Evolutionary conservation across 2,113 vertebrate genomes (phyloP), one percentile per base, ranked within the genome.

Genomic region (Elephantulus edwardii): DNA sequence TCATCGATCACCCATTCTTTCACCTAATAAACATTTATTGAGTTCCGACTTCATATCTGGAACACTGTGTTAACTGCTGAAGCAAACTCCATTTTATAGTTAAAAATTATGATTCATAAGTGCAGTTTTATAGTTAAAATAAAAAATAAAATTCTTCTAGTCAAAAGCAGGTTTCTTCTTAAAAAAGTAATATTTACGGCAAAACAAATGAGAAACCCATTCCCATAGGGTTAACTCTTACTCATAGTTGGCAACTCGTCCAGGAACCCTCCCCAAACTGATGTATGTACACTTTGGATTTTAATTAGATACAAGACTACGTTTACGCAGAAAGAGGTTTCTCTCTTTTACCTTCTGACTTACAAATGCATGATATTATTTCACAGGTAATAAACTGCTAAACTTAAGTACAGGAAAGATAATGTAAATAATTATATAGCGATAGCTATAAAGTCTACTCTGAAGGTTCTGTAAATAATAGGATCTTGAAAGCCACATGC

Each of bases 251-350:
- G 38, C 48, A 89, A 46, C 28, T 52, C 74, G 62, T 13, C 28
- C 58, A 80, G n/a, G 22, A 35, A 8, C 38, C 3, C 33, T 92
- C 76, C 77, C 42, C 68, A 79, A 93, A 86, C 28, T 35, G n/a
- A 35, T 19, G 46, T 17, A 6, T 38, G 3, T 46, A 44, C 24
- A 5, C 68, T 79, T 52, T 83, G 8, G 38, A 86, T 91, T 92
- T 93, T 91, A 95, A 83, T 72, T 76, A 93, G 33, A 8, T 48
- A 54, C 28, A 90, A 88, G 52, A n/a, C n/a, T n/a, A n/a, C n/a
- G n/a, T n/a, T n/a, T n/a, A n/a, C n/a, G n/a, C n/a, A n/a, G n/a
- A n/a, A n/a, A 54, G 85, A 85, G 14, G 72, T 72, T 50, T 72
- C 35, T 17, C 33, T 44, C 35, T 30, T 60, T 89, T 80, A 71